Percentiles rank a stretch among this genome's conserved stretches.
Evolutionary conservation across 2,797 vertebrate genomes (phyloP).

Genomic region (Vultur gryphus): DNA sequence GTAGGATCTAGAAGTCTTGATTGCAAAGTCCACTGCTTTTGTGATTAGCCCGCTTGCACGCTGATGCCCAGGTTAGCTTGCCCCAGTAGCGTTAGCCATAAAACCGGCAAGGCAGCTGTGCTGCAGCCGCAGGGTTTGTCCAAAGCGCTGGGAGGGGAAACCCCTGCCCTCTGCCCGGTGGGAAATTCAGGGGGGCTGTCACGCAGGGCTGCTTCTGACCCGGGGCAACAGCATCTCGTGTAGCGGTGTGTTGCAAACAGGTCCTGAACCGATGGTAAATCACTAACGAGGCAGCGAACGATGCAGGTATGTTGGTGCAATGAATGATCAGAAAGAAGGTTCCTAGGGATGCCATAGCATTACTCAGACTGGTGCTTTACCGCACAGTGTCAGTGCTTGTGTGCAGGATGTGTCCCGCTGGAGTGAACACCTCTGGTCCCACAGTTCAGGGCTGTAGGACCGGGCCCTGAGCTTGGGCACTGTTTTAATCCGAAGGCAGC

Average conservation of each 20-base stretch:
- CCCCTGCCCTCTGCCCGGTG: background rate
- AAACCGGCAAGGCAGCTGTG: background rate
- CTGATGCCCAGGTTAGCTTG: fast-evolving
- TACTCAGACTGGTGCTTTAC: background rate
- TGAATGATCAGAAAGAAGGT: background rate
- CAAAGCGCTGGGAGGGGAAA: background rate
- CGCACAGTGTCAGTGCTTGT: background rate
- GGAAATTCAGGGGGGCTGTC: background rate
- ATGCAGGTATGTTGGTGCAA: background rate
- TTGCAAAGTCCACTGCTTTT: background rate
- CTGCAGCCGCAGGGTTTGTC: background rate
- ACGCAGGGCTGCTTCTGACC: background rate
- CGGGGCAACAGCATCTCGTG: background rate
- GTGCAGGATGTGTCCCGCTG: background rate
- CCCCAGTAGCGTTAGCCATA: fast-evolving
- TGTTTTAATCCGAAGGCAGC: background rate
- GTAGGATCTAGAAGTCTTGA: background rate
- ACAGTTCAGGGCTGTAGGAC: background rate
- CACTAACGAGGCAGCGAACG: constrained; percentile 22
- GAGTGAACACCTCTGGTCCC: background rate
- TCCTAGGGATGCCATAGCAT: background rate
- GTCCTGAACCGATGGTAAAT: background rate
- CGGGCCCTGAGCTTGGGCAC: background rate
- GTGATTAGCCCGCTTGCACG: fast-evolving
- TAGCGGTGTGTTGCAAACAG: background rate